phyloP scores from a whole-genome alignment of 2,113 vertebrate species.

The Seriola aureovittata region DNA sequence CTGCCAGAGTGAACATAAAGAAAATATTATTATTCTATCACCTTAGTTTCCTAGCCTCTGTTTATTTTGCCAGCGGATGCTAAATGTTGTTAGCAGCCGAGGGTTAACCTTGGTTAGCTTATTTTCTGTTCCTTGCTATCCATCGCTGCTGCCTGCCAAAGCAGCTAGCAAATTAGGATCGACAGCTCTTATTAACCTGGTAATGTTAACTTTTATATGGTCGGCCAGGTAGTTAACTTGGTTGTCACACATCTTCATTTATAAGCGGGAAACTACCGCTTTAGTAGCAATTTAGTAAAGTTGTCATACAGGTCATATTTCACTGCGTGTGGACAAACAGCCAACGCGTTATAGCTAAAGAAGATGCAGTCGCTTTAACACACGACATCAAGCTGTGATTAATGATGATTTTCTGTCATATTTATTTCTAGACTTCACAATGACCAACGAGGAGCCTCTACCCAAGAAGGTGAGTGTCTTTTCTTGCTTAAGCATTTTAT shows the following conservation, averaged over 20 bases:
- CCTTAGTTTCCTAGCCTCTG: fast-evolving
- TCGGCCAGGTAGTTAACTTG: fast-evolving
- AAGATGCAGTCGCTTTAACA: slow-evolving; percentile 38
- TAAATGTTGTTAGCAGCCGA: slow-evolving; percentile 25
- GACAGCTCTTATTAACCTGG: background rate
- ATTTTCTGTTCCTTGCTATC: slow-evolving; percentile 18
- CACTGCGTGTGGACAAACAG: slow-evolving; percentile 20
- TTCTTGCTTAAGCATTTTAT: background rate
- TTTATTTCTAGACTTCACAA: slow-evolving; percentile 87
- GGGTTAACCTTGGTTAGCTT: slow-evolving; percentile 46
- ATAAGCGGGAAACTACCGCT: fast-evolving
- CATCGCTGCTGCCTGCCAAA: slow-evolving; percentile 43
- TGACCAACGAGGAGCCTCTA: slow-evolving; percentile 99
- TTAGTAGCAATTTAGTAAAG: background rate
- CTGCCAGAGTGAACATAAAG: background rate
- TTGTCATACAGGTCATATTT: slow-evolving; percentile 10
- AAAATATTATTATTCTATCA: background rate
- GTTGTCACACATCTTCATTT: fast-evolving
- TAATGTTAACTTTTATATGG: slow-evolving; percentile 2
- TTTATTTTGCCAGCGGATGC: slow-evolving; percentile 8
- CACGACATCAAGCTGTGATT: slow-evolving; percentile 16
- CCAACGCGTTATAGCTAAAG: background rate
- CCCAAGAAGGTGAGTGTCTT: slow-evolving; percentile 93
- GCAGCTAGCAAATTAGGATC: slow-evolving; percentile 36
- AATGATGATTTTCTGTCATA: slow-evolving; percentile 17